Evolutionary conservation across 2,797 vertebrate genomes (phyloP).

Genomic region (Prionace glauca): DNA sequence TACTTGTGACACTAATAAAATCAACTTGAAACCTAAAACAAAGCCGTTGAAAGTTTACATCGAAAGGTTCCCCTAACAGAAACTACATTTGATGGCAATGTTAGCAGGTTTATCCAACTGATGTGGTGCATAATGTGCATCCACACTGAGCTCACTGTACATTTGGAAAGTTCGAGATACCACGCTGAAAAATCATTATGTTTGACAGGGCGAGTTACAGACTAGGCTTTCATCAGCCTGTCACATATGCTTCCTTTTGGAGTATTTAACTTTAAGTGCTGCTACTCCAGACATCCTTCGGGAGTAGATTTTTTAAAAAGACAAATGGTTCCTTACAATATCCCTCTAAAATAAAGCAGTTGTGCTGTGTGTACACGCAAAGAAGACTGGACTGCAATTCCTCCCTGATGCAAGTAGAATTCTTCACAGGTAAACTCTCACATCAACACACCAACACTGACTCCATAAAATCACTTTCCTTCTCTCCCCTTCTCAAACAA

Average conservation of each 20-base stretch:
- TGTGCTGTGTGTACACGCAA: not conserved
- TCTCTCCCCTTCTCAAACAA: not conserved
- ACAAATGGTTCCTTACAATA: not conserved
- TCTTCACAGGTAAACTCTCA: not conserved
- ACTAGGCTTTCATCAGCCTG: slow-evolving; percentile 31
- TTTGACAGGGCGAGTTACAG: slow-evolving; percentile 18
- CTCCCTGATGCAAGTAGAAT: not conserved
- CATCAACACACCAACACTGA: too few relatives aligned
- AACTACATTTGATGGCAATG: not conserved
- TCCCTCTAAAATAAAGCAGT: not conserved
- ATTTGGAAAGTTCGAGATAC: slow-evolving; percentile 2
- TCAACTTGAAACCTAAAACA: too few relatives aligned
- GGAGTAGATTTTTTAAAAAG: slow-evolving; percentile 1
- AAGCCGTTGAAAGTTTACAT: not conserved
- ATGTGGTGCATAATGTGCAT: slow-evolving; percentile 21
- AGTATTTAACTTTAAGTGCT: slow-evolving; percentile 30
- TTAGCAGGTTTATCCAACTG: not conserved
- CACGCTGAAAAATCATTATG: slow-evolving; percentile 33
- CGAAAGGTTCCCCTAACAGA: not conserved
- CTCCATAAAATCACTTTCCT: not conserved
- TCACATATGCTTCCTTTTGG: slow-evolving; percentile 17
- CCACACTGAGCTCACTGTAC: not conserved
- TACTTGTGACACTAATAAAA: too few relatives aligned
- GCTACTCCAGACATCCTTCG: not conserved
- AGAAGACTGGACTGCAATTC: not conserved